Evolutionary conservation across 2,888 invertebrate genomes (phyloP).

Genomic region (Petrolisthes manimaculis): DNA sequence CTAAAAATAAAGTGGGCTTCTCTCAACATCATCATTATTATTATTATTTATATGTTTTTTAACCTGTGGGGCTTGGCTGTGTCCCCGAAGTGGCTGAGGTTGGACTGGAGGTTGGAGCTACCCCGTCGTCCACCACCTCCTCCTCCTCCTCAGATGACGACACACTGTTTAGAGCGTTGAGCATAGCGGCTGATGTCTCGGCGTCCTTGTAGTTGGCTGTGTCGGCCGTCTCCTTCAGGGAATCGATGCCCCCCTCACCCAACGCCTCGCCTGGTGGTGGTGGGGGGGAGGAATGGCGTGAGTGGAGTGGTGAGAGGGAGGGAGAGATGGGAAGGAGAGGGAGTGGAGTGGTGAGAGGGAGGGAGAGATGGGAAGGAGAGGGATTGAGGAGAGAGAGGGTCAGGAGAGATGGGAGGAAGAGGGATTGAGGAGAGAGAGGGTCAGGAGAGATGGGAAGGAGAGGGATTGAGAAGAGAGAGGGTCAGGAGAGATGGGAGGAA

Average conservation of each 20-base stretch:
- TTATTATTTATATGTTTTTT: background rate
- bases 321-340: background rate
- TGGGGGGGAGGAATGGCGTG: background rate
- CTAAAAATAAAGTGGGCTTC: no score
- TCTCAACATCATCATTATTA: no score
- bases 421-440: background rate
- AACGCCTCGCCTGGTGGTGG: slow-evolving; percentile 29
- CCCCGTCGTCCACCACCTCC: background rate
- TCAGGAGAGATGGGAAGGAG: background rate
- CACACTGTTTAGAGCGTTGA: slow-evolving; percentile 17
- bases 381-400: no score
- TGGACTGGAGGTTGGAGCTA: background rate
- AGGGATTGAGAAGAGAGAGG: background rate
- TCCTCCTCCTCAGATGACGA: slow-evolving; percentile 13
- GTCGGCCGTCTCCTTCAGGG: slow-evolving; percentile 33
- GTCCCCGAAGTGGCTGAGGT: background rate
- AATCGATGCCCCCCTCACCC: background rate
- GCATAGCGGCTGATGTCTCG: slow-evolving; percentile 25
- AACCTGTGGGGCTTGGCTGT: background rate
- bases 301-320: background rate
- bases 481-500: background rate
- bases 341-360: no score
- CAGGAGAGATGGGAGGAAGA: background rate
- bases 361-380: background rate
- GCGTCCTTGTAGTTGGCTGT: slow-evolving; percentile 52